A percentile compares a stretch with the other conserved stretches of the same genome.
Evolutionary conservation across 2,888 invertebrate species (phyloP).

Genomic region (Parapristionchus giblindavisi): DNA sequence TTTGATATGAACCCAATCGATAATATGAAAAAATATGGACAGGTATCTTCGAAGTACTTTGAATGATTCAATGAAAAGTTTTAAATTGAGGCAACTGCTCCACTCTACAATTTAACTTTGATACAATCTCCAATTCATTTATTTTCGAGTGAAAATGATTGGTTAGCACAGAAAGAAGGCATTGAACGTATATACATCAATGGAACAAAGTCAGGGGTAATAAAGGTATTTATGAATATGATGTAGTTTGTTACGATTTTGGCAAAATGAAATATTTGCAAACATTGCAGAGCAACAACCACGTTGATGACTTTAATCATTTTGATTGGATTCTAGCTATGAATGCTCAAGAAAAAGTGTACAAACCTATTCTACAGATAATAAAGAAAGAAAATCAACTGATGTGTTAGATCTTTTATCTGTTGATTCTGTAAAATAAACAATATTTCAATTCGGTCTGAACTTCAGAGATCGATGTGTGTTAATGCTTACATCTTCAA

Average conservation of each 20-base stretch:
- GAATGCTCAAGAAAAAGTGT: not conserved
- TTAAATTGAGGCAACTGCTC: not conserved
- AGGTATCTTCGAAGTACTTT: no score
- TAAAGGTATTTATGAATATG: not conserved
- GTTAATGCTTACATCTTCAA: no score
- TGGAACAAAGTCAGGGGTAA: not conserved
- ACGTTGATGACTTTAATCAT: constrained; percentile 8
- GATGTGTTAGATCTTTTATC: no score
- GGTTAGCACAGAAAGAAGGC: not conserved
- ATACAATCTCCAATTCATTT: not conserved
- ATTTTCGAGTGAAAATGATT: not conserved
- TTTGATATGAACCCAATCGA: constrained; percentile 12
- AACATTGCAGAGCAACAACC: not conserved
- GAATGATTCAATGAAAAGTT: no score
- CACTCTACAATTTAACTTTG: not conserved
- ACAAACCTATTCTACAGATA: not conserved
- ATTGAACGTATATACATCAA: not conserved
- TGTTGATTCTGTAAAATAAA: no score
- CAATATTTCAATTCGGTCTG: no score
- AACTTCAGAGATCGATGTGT: no score
- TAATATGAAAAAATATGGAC: constrained; percentile 12
- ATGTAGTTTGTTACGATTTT: not conserved
- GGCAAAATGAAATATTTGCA: not conserved
- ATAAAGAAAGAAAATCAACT: no score
- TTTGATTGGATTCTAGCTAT: constrained; percentile 1